These are phyloP conservation scores for Yponomeuta cagnagella DNA, from an alignment of 2,888 invertebrate genomes.

Conservation along the genomic window DNA sequence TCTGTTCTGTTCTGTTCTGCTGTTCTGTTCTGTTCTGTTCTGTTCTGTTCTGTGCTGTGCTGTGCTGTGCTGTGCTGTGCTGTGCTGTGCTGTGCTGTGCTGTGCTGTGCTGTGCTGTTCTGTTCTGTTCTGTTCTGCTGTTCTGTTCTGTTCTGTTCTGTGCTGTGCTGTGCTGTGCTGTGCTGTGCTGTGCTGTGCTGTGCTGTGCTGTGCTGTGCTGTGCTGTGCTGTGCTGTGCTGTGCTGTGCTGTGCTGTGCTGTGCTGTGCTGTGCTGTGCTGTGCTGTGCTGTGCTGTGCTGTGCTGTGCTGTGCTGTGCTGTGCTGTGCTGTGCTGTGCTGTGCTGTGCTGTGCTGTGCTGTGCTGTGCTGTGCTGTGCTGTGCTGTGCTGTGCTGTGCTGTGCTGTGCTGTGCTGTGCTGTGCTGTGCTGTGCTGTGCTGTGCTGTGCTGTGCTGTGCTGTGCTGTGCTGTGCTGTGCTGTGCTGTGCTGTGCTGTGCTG, in stretches of 20 bases:
- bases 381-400: accelerated
- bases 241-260: accelerated
- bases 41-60: no score
- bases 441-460: accelerated
- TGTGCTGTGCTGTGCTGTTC: no score
- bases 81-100: accelerated
- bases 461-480: accelerated
- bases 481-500: accelerated
- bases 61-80: accelerated
- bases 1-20: no score
- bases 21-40: no score
- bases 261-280: accelerated
- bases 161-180: accelerated
- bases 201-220: accelerated
- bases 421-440: accelerated
- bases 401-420: accelerated
- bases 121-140: no score
- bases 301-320: accelerated
- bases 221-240: accelerated
- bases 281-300: accelerated
- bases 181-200: accelerated
- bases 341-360: accelerated
- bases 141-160: no score
- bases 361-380: accelerated
- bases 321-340: accelerated